phyloP scores from a whole-genome alignment of 2,888 invertebrate genomes.

The Aromia moschata region DNA sequence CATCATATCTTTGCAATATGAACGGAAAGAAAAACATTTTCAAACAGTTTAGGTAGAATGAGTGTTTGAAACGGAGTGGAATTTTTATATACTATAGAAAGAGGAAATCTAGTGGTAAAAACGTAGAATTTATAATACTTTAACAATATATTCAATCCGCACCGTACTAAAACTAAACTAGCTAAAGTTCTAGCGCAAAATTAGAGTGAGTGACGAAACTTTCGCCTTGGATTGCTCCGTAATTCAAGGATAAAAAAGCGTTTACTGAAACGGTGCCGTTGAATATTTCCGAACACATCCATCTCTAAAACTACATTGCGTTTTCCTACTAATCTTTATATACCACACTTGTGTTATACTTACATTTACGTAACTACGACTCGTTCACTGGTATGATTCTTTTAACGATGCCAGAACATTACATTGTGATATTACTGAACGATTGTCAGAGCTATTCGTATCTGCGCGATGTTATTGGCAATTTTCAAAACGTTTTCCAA shows the following conservation, averaged over 20 bases:
- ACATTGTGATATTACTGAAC: neutral
- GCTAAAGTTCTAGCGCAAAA: too few species aligned
- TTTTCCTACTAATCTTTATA: slow-evolving; percentile 4
- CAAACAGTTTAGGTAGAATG: slow-evolving; percentile 9
- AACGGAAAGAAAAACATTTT: slow-evolving; percentile 10
- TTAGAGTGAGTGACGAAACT: slow-evolving; percentile 1
- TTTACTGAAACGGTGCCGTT: slow-evolving; percentile 12
- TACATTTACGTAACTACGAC: neutral
- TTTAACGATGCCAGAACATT: neutral
- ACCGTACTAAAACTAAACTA: slow-evolving; percentile 17
- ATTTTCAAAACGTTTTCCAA: too few species aligned
- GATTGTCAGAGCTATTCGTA: too few species aligned
- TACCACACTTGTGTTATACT: neutral
- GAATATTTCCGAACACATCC: slow-evolving; percentile 7
- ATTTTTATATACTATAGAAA: slow-evolving; percentile 5
- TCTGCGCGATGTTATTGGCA: too few species aligned
- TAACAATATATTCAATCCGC: too few species aligned
- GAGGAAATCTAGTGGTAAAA: slow-evolving; percentile 1
- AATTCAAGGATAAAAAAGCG: slow-evolving; percentile 8
- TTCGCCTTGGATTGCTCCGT: neutral
- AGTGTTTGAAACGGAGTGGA: slow-evolving; percentile 5
- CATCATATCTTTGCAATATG: slow-evolving; percentile 1
- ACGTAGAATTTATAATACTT: too few species aligned
- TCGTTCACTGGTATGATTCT: neutral
- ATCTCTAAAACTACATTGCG: slow-evolving; percentile 3